A percentile compares a stretch with the other conserved stretches of the same genome.
These are phyloP conservation scores for Frankliniella fusca DNA, from an alignment of 2,888 invertebrate genomes.

Conservation along the genomic window DNA sequence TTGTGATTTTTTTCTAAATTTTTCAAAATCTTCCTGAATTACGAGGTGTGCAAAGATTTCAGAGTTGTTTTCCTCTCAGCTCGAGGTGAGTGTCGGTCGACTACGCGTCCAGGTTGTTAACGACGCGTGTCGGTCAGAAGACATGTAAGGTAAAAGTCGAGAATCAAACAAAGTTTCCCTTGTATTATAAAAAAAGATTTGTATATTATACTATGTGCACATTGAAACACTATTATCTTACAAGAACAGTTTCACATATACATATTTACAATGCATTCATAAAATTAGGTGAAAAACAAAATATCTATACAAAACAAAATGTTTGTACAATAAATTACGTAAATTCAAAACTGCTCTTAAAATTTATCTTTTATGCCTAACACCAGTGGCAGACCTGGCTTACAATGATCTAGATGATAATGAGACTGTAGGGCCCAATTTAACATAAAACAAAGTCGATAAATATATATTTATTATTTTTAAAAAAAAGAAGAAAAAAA, in stretches of 20 bases:
- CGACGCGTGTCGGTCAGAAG: too few species aligned
- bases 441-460: constrained; percentile 27
- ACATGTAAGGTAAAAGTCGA: neutral
- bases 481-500: too few species aligned
- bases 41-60: too few species aligned
- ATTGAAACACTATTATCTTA: constrained; percentile 57
- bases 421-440: constrained; percentile 24
- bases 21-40: too few species aligned
- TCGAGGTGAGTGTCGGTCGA: too few species aligned
- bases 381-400: constrained; percentile 18
- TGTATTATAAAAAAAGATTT: constrained; percentile 34
- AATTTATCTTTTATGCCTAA: constrained; percentile 23
- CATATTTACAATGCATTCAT: constrained; percentile 43
- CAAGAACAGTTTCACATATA: constrained; percentile 53
- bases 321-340: constrained; percentile 40
- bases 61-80: too few species aligned
- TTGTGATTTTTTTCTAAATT: too few species aligned
- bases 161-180: constrained; percentile 29
- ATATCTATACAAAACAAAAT: constrained; percentile 43
- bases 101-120: too few species aligned
- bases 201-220: constrained; percentile 51
- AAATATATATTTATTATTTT: constrained; percentile 34
- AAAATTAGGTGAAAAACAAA: constrained; percentile 40
- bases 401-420: constrained; percentile 18
- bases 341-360: constrained; percentile 33